Base-by-base conservation (phyloP, 2,113 vertebrate genomes). In the Leiothrix lutea region DNA sequence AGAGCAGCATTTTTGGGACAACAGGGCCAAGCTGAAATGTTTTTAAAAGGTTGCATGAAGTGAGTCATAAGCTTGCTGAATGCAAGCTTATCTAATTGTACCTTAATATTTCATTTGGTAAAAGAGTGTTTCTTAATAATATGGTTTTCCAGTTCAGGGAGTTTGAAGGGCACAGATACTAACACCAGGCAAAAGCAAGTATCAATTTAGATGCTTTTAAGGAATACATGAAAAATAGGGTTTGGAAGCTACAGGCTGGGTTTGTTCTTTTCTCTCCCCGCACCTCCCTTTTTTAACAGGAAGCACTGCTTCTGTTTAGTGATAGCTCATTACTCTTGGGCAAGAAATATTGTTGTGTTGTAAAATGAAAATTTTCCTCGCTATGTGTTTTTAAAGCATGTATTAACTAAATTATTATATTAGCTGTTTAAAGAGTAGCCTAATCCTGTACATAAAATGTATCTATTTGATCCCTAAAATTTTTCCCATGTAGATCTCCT, bases 211-310 rank as follows among this genome's bases (percentile, higher is more conserved):
- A 53, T 22, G 8, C 2, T 61, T 86, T 80, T 61, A 57, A 86
- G 38, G 3, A 61, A 2, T 31, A 56, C 4, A 8, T 57, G 33
- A 71, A 71, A 62, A 82, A 29, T 22, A 73, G 1, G 3, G 0
- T 45, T 71, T 40, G 29, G 17, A 61, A 61, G 36, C 26, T 53
- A 33, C 26, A 67, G 26, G 5, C 21, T 58, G 22, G 5, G 7
- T 67, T 40, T 20, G 4, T 6, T 70, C 3, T 56, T 60, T 67
- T 73, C 9, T 57, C 11, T 19, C 8, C 7, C 4, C 2, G 2
- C 2, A 4, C 21, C 16, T 9, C 9, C 5, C 31, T 25, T 47
- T 29, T 33, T 40, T 8, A 31, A 45, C 12, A 24, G 7, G 5
- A 44, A 81, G 48, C 31, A 26, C 14, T 61, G 4, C 12, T 60